Base-by-base conservation (phyloP, 2,113 vertebrate genomes). In the Argyrosomus japonicus region DNA sequence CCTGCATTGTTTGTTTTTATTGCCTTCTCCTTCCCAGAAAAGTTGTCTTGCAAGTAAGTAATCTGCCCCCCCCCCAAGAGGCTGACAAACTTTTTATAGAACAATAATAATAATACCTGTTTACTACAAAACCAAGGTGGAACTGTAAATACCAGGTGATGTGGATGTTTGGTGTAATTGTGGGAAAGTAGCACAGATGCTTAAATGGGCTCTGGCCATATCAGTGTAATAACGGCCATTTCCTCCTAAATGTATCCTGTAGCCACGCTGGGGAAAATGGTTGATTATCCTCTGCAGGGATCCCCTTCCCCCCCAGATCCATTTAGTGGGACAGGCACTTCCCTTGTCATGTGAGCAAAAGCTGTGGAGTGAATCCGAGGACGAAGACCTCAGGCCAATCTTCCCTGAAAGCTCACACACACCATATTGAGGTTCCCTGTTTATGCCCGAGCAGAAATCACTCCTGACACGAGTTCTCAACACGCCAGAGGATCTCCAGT, bases 341-440 rank as follows among this genome's bases (percentile, higher is more conserved):
- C 64, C 78, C 57, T 13, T 69, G 64, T 89, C 87, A 77, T 75
- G 88, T 90, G 88, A 85, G 78, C 68, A 21, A 6, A 77, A 86
- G 74, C 68, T 75, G 51, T 69, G 56, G 64, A 79, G 60, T 64
- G 60, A 78, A 65, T 87, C 74, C 57, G 43, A 71, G 62, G 77
- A 62, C 3, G 17, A 67, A 10, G 40, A 81, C 74, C 56, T 81
- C 65, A 53, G 25, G 45, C 65, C 25, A 2, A 47, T 68, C 27
- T 67, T 36, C 65, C 64, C 61, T 5, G 3, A 79, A 54, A 75
- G 9, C 21, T 5, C 57, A 58, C 43, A 61, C 43, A 60, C 14
- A 6, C 23, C 32, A 56, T 27, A 6, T 18, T 21, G 47, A 77
- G 47, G 56, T 72, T 72, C 61, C 45, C 53, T 51, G 45, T 77